phyloP scores from a whole-genome alignment of 2,888 invertebrate genomes.

The Ligdia adustata region DNA sequence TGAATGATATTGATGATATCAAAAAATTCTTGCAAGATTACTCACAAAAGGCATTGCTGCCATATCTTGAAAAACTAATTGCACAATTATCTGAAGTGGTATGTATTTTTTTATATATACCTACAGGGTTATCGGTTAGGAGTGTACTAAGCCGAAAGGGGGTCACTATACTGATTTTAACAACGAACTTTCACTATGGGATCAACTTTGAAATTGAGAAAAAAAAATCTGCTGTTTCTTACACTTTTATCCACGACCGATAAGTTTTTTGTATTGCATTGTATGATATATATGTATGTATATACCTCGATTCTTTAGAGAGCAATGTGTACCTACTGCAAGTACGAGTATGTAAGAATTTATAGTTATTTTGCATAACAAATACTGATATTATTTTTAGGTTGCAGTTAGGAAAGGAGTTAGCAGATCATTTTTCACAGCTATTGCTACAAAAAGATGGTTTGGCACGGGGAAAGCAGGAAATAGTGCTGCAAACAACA shows the following conservation, averaged over 20 bases:
- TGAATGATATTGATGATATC: conserved; percentile 93
- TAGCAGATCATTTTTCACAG: conserved; percentile 95
- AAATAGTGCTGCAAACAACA: conserved; percentile 88
- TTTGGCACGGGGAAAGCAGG: conserved; percentile 96
- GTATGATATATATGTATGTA: background rate
- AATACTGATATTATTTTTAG: conserved; percentile 59
- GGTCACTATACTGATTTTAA: no score
- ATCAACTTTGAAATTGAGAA: no score
- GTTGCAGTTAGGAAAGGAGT: conserved; percentile 95
- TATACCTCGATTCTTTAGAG: no score
- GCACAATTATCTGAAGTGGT: conserved; percentile 90
- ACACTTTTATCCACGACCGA: no score
- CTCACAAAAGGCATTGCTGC: conserved; percentile 92
- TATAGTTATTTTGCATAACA: no score
- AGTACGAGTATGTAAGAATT: no score
- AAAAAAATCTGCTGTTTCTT: no score
- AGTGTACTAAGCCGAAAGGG: no score
- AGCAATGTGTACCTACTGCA: no score
- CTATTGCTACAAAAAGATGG: conserved; percentile 97
- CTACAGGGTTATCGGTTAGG: no score
- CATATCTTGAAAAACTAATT: conserved; percentile 96
- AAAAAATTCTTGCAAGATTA: conserved; percentile 94
- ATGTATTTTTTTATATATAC: conserved; percentile 40
- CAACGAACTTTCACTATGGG: no score
- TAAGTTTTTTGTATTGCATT: background rate